Base-by-base conservation (phyloP, 2,888 invertebrate species). In the Melangyna quadrimaculata region DNA sequence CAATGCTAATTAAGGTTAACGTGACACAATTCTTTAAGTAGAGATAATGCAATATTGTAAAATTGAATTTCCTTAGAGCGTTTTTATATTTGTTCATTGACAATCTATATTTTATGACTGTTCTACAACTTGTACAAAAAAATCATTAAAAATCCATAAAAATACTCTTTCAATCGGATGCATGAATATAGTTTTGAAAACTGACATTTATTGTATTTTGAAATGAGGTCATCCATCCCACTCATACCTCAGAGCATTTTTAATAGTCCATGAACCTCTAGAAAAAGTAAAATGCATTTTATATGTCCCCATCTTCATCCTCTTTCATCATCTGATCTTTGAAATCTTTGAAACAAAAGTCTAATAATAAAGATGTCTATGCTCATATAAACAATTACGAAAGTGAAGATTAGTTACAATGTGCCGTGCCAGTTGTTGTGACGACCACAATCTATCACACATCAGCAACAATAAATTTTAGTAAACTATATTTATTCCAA, bases 1-100 rank as follows among this genome's bases (percentile, higher is more conserved):
- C 40, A 55, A 61, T 78, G 73, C 73, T 69, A 82, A 82, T 82
- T 82, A 32, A 55, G 45, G 69, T 57, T 55, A 69, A 57, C 53
- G 61, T 65, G 45, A 32, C 32, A 65, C 14, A 45, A 32, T 65
- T 65, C 45, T 48, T 8, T 6, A 17, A 8, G 24, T 14, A 35
- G 5, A 35, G 3, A 37, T 12, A 22, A 1, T 9, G 5, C 12
- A 14, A 14, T 24, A 6, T 19, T 7, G 2, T 27, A 4, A 29
- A 19, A 19, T 5, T 6, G 9, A 35, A 35, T 7, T 19, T 19
- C 1, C 5, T 43, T 29, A 14, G 8, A 17, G 29, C 3, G 3
- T 22, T 19, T 45, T 9, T 45, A 45, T 9, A 9, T 9, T 43
- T 43, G 17, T 17, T 2, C 3, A 17, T 17, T 40, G 2, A n/a